Conservation (phyloP, 2,888 invertebrate genomes). For the Pasiphila rectangulata region DNA sequence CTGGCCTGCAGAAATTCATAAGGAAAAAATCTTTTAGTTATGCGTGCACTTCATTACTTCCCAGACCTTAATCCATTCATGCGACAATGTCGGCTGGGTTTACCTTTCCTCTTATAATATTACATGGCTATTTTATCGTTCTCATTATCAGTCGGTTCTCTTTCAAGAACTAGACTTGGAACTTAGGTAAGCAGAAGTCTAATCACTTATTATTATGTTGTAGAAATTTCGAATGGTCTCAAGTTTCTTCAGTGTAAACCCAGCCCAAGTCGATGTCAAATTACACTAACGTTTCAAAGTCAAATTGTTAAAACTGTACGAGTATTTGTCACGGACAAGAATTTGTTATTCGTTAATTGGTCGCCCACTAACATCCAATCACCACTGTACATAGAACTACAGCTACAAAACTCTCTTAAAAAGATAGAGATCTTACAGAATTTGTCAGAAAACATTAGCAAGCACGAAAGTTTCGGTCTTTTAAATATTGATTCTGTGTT, state of each 20-base stretch:
- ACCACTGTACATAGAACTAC: slow-evolving; percentile 42
- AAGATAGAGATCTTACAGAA: slow-evolving; percentile 9
- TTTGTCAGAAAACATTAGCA: slow-evolving; percentile 34
- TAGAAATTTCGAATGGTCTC: too few species aligned
- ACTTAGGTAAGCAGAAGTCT: too few species aligned
- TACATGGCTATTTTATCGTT: too few species aligned
- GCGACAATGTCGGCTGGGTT: too few species aligned
- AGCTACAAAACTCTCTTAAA: slow-evolving; percentile 1
- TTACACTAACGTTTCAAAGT: slow-evolving; percentile 65
- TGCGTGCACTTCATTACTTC: too few species aligned
- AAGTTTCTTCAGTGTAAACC: slow-evolving; percentile 34
- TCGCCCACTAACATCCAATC: slow-evolving; percentile 54
- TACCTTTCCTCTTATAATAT: too few species aligned
- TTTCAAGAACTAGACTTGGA: too few species aligned
- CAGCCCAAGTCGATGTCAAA: slow-evolving; percentile 59
- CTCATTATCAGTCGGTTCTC: too few species aligned
- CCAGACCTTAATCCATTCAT: too few species aligned
- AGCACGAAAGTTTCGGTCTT: slow-evolving; percentile 59
- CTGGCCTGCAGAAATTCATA: too few species aligned
- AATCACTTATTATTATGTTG: too few species aligned
- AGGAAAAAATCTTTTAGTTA: too few species aligned
- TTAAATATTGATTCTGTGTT: slow-evolving; percentile 66
- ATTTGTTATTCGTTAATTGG: slow-evolving; percentile 76
- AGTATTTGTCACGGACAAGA: slow-evolving; percentile 71
- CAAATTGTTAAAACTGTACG: slow-evolving; percentile 79